Evolutionary conservation across 2,888 invertebrate species (phyloP).

Genomic region (Charanyca ferruginea): DNA sequence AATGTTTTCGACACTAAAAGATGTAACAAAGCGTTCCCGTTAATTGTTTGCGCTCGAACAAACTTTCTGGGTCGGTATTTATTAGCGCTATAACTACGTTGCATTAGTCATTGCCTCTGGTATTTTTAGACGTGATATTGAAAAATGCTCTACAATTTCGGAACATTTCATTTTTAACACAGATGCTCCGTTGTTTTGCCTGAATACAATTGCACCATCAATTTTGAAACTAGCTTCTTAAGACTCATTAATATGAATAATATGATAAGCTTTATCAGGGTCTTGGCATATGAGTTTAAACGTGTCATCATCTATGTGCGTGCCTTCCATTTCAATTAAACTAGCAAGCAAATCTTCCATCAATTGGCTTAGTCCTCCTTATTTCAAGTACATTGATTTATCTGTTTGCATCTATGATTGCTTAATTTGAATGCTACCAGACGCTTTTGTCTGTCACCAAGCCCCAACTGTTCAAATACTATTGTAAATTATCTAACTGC

Average conservation of each 20-base stretch:
- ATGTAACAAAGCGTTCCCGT: constrained; percentile 76
- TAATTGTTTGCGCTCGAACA: constrained; percentile 79
- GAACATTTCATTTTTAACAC: constrained; percentile 12
- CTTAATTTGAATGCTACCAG: constrained; percentile 70
- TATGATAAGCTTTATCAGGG: constrained; percentile 13
- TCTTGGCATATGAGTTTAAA: constrained; percentile 20
- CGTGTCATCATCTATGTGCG: constrained; percentile 7
- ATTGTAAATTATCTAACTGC: constrained; percentile 70
- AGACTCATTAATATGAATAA: background rate
- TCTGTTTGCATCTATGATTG: constrained; percentile 52
- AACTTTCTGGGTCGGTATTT: constrained; percentile 80
- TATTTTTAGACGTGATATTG: constrained; percentile 53
- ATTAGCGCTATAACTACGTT: constrained; percentile 72
- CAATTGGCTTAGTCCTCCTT: constrained; percentile 6
- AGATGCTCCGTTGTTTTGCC: background rate
- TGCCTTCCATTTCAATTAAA: constrained; percentile 25
- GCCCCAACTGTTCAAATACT: constrained; percentile 65
- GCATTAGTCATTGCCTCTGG: constrained; percentile 69
- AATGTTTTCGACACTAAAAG: constrained; percentile 69
- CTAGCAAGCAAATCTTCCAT: constrained; percentile 10
- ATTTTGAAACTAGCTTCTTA: background rate
- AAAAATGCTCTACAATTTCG: constrained; percentile 30
- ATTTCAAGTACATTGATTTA: constrained; percentile 31
- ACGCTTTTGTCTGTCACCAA: constrained; percentile 67
- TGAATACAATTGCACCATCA: background rate